Conservation (phyloP, 1,140 invertebrate genomes). For the Carposina sasakii region DNA sequence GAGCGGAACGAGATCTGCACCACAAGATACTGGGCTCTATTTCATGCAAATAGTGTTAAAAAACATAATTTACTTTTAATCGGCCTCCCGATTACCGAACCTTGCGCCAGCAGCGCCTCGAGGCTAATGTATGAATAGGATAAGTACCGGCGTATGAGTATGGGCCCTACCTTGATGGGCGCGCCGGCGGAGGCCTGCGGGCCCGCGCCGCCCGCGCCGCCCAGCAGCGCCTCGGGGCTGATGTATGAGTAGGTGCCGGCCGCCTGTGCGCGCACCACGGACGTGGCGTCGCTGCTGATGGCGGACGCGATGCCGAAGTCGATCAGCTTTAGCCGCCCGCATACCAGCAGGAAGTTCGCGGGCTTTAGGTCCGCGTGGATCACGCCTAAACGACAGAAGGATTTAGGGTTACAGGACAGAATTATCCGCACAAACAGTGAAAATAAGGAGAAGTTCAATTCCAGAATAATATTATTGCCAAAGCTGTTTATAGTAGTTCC, state of each 20-base stretch:
- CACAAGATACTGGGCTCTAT: no score
- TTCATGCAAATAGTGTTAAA: neutral
- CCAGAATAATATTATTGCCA: no score
- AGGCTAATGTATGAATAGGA: neutral
- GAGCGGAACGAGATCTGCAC: conserved; percentile 90
- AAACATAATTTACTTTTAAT: neutral
- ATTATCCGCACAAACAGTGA: no score
- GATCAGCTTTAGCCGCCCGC: conserved; percentile 92
- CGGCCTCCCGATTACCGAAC: neutral
- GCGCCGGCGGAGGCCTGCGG: conserved; percentile 55
- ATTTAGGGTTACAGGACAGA: no score
- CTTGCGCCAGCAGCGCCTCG: neutral
- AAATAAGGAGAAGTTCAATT: no score
- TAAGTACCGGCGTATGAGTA: neutral
- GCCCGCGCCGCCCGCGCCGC: conserved; percentile 49
- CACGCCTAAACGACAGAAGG: conserved; percentile 78
- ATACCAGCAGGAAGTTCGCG: conserved; percentile 94
- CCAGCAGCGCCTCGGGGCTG: conserved; percentile 91
- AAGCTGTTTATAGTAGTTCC: no score
- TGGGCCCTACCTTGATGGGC: conserved; percentile 50
- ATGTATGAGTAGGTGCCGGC: conserved; percentile 97
- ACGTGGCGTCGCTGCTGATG: conserved; percentile 91
- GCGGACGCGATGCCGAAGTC: conserved; percentile 98
- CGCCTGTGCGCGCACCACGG: conserved; percentile 86
- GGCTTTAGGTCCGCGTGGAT: conserved; percentile 98